Base-by-base conservation (phyloP, 2,797 vertebrate species). In the Petrocephalus schoutedeni region DNA sequence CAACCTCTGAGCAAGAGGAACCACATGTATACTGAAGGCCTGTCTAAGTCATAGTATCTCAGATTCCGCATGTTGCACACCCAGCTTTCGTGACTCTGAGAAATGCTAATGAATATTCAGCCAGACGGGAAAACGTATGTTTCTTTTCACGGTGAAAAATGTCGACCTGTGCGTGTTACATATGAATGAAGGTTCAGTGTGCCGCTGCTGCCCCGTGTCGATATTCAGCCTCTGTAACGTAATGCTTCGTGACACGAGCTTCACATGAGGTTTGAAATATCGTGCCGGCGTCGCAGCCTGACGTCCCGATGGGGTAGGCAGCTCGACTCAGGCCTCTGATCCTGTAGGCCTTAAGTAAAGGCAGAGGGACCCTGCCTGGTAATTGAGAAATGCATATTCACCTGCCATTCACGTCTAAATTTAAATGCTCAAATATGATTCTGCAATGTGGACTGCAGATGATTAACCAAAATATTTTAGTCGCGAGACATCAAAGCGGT, bases 111-210 rank as follows among this genome's bases (percentile, higher is more conserved):
- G 90, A 89, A 91, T 90, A 87, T 83, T 56, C 67, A 10, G 41
- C 57, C 90, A 87, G 64, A 54, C 56, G 54, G 87, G 67, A 87
- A 89, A 87, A 89, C n/a, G 45, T 1, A 61, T 71, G 85, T 86
- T 87, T 64, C 45, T 87, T n/a, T 53, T 21, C 59, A 57, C 32
- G 64, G 77, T 32, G 64, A 90, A 84, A 86, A 87, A 89, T 89
- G 86, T 89, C 45, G 36, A 80, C 36, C 87, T 87, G 85, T 91
- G 77, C 49, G 3, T 90, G 91, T 89, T 74, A 59, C 36, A 91
- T 89, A 87, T 88, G 58, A 87, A 56, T 23, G 89, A 88, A 57
- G 28, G 23, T 67, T 59, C 77, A 49, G 77, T 85, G 88, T 90
- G 53, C 51, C 9, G 10, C 51, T n/a, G 23, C 28, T 84, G 21